Conservation (phyloP, 2,888 invertebrate genomes). For the Coecobrya sp. region DNA sequence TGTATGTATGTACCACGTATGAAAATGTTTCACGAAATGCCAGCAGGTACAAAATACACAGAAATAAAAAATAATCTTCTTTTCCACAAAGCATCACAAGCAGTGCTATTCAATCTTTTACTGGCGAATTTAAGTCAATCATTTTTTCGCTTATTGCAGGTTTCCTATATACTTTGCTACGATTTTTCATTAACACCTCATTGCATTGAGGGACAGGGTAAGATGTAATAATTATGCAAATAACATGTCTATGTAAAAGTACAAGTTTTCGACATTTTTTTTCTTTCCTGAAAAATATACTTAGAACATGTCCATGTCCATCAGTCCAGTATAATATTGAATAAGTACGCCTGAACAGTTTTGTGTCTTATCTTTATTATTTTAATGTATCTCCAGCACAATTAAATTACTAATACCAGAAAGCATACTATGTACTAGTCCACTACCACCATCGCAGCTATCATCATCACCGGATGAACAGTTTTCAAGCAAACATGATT, state of each 20-base stretch:
- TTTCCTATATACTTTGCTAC: background rate
- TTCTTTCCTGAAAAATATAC: background rate
- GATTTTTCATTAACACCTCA: constrained; percentile 67
- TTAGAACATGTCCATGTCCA: constrained; percentile 3
- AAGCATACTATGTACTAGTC: background rate
- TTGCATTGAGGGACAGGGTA: constrained; percentile 22
- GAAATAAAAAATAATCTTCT: background rate
- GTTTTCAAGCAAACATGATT: constrained; percentile 47
- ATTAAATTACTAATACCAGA: background rate
- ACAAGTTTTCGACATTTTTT: constrained; percentile 59
- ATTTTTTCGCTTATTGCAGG: background rate
- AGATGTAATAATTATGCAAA: background rate
- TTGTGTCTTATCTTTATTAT: constrained; percentile 33
- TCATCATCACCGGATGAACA: constrained; percentile 58
- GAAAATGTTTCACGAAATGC: constrained; percentile 30
- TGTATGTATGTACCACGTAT: constrained; percentile 30
- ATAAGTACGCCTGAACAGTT: background rate
- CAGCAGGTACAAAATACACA: constrained; percentile 41
- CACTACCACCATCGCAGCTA: background rate
- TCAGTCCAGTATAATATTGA: background rate
- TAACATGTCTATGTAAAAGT: background rate
- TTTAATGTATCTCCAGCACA: background rate
- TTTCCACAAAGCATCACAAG: background rate
- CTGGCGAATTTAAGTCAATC: constrained; percentile 52
- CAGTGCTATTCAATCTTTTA: constrained; percentile 35